Evolutionary conservation across 2,113 vertebrate genomes (phyloP).

Genomic region (Ageneiosus marmoratus): DNA sequence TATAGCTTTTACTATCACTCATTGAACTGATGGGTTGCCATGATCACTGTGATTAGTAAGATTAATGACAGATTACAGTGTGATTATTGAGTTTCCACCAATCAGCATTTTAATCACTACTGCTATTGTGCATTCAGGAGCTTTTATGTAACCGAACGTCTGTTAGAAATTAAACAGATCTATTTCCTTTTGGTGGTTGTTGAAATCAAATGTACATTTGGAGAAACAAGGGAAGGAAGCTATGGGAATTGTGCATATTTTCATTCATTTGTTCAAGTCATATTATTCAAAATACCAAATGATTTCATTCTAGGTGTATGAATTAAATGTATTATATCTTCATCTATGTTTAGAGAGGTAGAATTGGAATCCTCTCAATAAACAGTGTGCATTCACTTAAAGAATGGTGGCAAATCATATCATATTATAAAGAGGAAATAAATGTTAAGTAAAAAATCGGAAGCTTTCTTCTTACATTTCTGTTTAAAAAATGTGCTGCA

Average conservation of each 20-base stretch:
- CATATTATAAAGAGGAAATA: neutral
- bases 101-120: constrained; percentile 35
- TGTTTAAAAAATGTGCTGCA: neutral
- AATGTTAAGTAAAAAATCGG: neutral
- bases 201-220: neutral
- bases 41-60: constrained; percentile 46
- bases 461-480: neutral
- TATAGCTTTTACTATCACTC: constrained; percentile 40
- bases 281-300: neutral
- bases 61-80: constrained; percentile 50
- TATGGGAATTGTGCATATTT: neutral
- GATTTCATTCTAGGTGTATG: neutral
- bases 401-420: neutral
- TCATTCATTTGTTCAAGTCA: neutral
- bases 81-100: constrained; percentile 42
- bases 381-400: neutral
- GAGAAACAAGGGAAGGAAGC: neutral
- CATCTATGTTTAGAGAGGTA: neutral
- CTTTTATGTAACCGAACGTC: constrained; percentile 23
- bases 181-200: neutral
- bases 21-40: constrained; percentile 33
- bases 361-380: neutral
- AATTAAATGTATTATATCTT: neutral
- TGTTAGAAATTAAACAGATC: neutral
- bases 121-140: constrained; percentile 26